Evolutionary conservation across 2,113 vertebrate species (phyloP).

Genomic region (Macrotus californicus): DNA sequence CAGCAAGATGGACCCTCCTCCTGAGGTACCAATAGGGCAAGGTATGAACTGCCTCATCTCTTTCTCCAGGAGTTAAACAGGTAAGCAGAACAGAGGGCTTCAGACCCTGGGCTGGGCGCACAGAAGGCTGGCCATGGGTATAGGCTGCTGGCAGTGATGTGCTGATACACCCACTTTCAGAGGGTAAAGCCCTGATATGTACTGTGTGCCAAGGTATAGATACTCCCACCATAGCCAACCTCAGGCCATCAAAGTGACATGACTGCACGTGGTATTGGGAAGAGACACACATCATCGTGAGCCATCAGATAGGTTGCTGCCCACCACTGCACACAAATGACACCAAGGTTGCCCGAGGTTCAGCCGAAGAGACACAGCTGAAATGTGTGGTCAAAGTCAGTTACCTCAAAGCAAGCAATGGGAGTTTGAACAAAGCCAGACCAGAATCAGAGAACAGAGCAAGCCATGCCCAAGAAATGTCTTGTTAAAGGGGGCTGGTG

Average conservation of each 20-base stretch:
- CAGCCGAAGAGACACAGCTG: background rate
- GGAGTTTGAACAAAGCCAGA: background rate
- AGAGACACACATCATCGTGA: background rate
- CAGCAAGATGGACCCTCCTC: background rate
- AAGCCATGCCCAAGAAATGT: background rate
- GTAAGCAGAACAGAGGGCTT: background rate
- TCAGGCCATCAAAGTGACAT: background rate
- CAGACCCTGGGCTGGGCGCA: background rate
- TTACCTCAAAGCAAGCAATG: rapidly evolving
- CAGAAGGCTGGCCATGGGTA: background rate
- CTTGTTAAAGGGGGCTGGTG: background rate
- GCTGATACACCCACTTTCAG: background rate
- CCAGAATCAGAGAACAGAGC: background rate
- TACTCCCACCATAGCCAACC: background rate
- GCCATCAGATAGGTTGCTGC: background rate
- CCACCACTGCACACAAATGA: background rate
- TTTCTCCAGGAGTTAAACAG: background rate
- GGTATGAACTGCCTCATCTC: background rate
- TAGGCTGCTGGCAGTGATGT: background rate
- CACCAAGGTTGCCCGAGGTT: background rate
- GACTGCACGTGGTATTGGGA: background rate
- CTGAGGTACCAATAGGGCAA: background rate
- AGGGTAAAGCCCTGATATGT: background rate
- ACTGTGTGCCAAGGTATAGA: background rate
- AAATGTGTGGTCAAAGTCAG: background rate